Evolutionary conservation across 2,113 vertebrate genomes (phyloP), one percentile per base, ranked within the genome.

Genomic region (Myrmecobius fasciatus): DNA sequence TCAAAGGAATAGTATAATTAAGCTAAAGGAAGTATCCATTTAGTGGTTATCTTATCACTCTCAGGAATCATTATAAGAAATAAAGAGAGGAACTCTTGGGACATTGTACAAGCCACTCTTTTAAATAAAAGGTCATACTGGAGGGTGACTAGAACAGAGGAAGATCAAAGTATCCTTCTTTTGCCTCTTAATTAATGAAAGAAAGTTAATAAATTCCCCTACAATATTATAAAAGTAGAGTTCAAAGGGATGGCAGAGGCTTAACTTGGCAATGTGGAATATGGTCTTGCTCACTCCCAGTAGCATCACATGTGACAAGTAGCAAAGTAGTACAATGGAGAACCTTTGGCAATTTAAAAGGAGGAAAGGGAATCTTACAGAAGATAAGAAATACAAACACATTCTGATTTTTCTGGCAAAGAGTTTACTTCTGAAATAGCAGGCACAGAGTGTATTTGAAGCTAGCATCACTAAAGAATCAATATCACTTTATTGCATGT

Each of bases 141-240:
- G 14, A 60, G 11, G 28, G 12, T 60, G 56, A 60, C 11, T 24
- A 51, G 3, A 53, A 36, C 28, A 12, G 56, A 47, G 31, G n/a
- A 36, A 25, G 52, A 36, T 31, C 8, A 51, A 90, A 90, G 25
- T 49, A 51, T 90, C 46, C 89, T 89, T 20, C 11, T 51, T 36
- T n/a, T 3, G 10, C 0, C 17, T 10, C 51, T 28, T 51, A 4
- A 36, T 10, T 3, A 2, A 36, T 9, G 17, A 10, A 67, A 25
- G 51, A n/a, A 48, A 28, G 28, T 2, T 49, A 52, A n/a, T 22
- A 24, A 1, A 8, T 36, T 14, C 51, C 17, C 24, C 20, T 43
- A 24, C 1, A 22, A 53, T 22, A 43, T 28, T 0, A 89, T 0
- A 22, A 52, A 5, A 60, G 28, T 60, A 54, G 36, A 53, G 46